These are phyloP conservation scores for Dicyrtomina minuta DNA, from an alignment of 2,888 invertebrate species.

Conservation along the genomic window DNA sequence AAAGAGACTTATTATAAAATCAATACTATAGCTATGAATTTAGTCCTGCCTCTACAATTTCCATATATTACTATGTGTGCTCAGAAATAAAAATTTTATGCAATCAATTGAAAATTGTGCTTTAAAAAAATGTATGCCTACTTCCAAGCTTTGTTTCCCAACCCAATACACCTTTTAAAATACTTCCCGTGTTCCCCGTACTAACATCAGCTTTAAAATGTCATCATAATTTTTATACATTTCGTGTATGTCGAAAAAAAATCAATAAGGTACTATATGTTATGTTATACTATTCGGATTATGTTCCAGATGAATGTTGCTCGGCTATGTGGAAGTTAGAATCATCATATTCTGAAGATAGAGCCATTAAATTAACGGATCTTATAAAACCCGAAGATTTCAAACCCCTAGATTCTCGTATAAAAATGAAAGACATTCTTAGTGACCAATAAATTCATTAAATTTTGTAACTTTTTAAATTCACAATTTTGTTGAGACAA, in stretches of 20 bases:
- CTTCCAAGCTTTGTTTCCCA: too few relatives aligned
- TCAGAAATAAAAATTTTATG: too few relatives aligned
- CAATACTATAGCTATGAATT: too few relatives aligned
- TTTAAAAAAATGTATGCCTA: too few relatives aligned
- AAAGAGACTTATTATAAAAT: too few relatives aligned
- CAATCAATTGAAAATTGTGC: too few relatives aligned
- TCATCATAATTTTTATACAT: neutral
- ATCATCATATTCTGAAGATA: conserved; percentile 29
- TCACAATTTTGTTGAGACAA: too few relatives aligned
- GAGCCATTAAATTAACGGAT: conserved; percentile 33
- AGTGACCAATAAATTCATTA: conserved; percentile 44
- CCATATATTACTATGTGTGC: too few relatives aligned
- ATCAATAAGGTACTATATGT: neutral
- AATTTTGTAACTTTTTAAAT: too few relatives aligned
- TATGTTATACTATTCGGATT: neutral
- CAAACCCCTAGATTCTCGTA: conserved; percentile 27
- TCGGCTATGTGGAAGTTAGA: conserved; percentile 51
- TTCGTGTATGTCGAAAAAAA: neutral
- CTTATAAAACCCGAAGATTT: conserved; percentile 36
- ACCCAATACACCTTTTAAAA: too few relatives aligned
- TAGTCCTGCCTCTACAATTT: too few relatives aligned
- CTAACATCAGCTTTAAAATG: neutral
- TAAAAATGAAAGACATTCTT: conserved; percentile 48
- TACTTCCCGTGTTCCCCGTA: too few relatives aligned
- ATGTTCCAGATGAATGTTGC: conserved; percentile 48